A percentile compares a stretch with the other conserved stretches of the same genome.
phyloP scores from a whole-genome alignment of 2,888 invertebrate species.

The Eristalis pertinax region DNA sequence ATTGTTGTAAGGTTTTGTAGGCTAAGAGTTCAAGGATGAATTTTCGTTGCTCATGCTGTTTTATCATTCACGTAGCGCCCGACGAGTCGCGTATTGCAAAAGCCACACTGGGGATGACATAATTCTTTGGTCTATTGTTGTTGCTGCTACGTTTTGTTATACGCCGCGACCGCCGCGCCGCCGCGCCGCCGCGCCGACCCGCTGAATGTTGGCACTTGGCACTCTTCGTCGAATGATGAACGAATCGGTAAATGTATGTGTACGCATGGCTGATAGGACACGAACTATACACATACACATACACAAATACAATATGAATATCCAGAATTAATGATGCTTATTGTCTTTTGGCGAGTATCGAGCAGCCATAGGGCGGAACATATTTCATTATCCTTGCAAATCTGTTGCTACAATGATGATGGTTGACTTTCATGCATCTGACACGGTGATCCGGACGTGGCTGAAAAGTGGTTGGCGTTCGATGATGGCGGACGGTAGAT shows the following conservation, averaged over 20 bases:
- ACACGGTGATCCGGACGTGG: background rate
- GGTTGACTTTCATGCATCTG: background rate
- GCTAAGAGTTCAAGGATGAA: constrained; percentile 26
- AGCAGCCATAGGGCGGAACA: background rate
- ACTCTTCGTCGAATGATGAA: background rate
- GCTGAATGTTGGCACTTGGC: background rate
- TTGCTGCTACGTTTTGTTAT: background rate
- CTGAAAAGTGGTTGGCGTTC: background rate
- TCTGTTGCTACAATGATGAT: constrained; percentile 2
- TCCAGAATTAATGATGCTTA: constrained; percentile 6
- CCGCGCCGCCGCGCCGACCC: background rate
- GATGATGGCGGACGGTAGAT: background rate
- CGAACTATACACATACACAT: background rate
- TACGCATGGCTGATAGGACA: background rate
- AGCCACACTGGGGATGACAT: constrained; percentile 8
- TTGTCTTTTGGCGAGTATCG: background rate
- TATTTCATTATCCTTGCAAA: background rate
- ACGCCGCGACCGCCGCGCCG: no score
- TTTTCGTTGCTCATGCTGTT: constrained; percentile 1
- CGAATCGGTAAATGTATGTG: background rate
- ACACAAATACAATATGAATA: background rate
- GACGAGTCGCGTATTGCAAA: constrained; percentile 6
- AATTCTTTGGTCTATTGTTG: constrained; percentile 9
- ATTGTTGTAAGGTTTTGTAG: constrained; percentile 30
- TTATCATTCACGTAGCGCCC: constrained; percentile 9